Evolutionary conservation across 2,888 invertebrate genomes (phyloP), one percentile per base, ranked within the genome.

Genomic region (Drosophila histrio): DNA sequence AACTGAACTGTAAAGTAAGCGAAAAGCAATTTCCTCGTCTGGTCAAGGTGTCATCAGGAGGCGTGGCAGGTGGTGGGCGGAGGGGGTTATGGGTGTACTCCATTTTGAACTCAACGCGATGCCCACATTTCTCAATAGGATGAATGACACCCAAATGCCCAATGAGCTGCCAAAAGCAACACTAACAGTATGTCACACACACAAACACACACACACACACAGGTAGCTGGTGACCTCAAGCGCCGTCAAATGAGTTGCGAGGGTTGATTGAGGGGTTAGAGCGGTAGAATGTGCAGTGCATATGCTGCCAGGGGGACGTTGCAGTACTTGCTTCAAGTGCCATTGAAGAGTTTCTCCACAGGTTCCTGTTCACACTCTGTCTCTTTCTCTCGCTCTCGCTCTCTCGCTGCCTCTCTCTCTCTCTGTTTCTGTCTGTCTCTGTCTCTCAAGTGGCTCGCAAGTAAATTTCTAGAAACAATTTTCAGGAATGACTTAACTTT

Each of bases 401-500:
- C 17, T 17, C 36, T n/a, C 9, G 3, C 38, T 24, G 4, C 1
- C 22, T 26, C 15, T 8, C 21, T 41, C 22, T 19, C 21, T 22
- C 21, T 8, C 17, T 49, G 15, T 21, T 38, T 44, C 15, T 24
- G 8, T 41, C 24, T 24, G 13, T 9, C n/a, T 60, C 4, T 38
- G 28, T 36, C 19, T 13, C n/a, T 21, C 67, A 83, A 81, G 83
- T 82, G 75, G 75, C 75, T 72, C 65, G 82, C 64, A 73, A 85
- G 83, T 83, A 83, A 83, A 77, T 83, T 85, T 82, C 72, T 85
- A 85, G 86, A 83, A 83, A 83, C 83, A 83, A 83, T 83, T 83
- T 83, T 83, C 86, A 85, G 83, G 79, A 85, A 83, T 83, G 83
- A 83, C 83, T 83, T 85, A 83, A 83, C 83, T 83, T 83, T 83